Evolutionary conservation across 2,888 invertebrate species (phyloP).

Genomic region (Buathra laborator): DNA sequence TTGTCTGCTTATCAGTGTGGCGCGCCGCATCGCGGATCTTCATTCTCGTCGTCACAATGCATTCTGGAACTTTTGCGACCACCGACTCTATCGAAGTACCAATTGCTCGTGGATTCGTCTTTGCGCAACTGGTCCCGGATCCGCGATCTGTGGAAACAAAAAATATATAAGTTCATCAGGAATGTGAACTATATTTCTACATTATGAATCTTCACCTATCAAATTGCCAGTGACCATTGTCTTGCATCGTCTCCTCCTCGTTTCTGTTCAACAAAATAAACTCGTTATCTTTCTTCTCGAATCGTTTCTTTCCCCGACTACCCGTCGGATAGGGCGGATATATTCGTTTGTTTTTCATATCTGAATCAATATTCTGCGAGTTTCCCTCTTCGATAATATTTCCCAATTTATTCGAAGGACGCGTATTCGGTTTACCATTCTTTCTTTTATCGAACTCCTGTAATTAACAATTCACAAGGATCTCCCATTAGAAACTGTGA

Average conservation of each 20-base stretch:
- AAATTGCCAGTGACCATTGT: conserved; percentile 26
- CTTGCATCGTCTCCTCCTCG: background rate
- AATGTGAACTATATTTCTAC: background rate
- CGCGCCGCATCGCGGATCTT: conserved; percentile 13
- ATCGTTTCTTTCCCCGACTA: background rate
- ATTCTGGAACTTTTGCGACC: conserved; percentile 51
- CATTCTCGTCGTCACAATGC: conserved; percentile 29
- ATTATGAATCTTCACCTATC: conserved; percentile 15
- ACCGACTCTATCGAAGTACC: conserved; percentile 57
- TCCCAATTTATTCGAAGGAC: background rate
- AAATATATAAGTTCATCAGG: conserved; percentile 9
- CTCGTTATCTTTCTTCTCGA: conserved; percentile 21
- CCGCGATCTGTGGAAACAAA: conserved; percentile 48
- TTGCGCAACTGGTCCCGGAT: conserved; percentile 59
- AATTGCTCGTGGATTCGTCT: conserved; percentile 55
- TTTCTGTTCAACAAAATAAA: conserved; percentile 23
- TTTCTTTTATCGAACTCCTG: conserved; percentile 14
- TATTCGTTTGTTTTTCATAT: conserved; percentile 12
- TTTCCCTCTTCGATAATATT: background rate
- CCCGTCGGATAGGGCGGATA: conserved; percentile 19
- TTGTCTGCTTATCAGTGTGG: background rate
- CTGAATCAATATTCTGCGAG: conserved; percentile 3
- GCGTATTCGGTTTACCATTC: background rate
- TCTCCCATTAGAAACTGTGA: background rate
- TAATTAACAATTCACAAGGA: background rate